Evolutionary conservation across 2,888 invertebrate genomes (phyloP), one percentile per base, ranked within the genome.

Genomic region (Leptinotarsa haldemani): DNA sequence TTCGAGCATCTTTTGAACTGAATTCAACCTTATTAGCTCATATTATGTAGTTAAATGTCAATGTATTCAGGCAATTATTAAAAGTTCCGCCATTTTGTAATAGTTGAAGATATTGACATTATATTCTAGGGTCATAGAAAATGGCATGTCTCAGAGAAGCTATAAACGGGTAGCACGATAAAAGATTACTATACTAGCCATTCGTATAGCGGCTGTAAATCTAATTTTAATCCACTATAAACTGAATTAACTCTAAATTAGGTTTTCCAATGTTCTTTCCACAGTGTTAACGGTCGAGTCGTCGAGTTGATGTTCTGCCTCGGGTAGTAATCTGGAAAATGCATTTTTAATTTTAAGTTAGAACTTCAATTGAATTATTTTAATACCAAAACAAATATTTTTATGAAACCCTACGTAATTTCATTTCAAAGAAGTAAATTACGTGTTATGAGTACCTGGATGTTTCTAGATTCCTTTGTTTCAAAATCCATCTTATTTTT

Each of bases 151-250:
- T 40, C 40, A 40, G 40, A 40, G 2, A 12, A 40, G 40, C 52
- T 52, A 52, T 16, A 56, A 56, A 22, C 20, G 56, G 13, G 22
- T 13, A 3, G 15, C 12, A 22, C 20, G 12, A 56, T 56, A 56
- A 56, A 56, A 56, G 22, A 18, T 4, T 15, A 16, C 7, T 50
- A 16, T 50, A 50, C 16, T 50, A 50, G 56, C 56, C 20, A 22
- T 56, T 22, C 16, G 13, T 22, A 12, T 13, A 15, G 20, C 20
- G 22, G 15, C 20, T 20, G 15, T 56, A 22, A 56, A 56, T 12
- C 56, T 56, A 56, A 56, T 22, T 56, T 22, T 56, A 56, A 56
- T 56, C 56, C 16, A 56, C 56, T 56, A 22, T 56, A 56, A 56
- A 56, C 18, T 56, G 4, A 20, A 56, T 22, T 56, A 56, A 25